Evolutionary conservation across 2,888 invertebrate species (phyloP).

Genomic region (Chironomus riparius): DNA sequence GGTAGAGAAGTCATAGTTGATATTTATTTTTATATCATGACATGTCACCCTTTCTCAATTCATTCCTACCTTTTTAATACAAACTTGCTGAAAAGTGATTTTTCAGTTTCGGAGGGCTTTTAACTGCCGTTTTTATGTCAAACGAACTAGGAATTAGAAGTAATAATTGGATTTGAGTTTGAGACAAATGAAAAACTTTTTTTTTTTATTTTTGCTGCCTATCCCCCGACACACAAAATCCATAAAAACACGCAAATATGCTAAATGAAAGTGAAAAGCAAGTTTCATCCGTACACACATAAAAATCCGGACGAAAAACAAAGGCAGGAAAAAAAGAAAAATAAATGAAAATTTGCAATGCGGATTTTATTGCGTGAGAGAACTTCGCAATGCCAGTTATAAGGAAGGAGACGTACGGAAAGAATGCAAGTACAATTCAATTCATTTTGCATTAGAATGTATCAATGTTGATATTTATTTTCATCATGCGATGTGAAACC

Average conservation of each 20-base stretch:
- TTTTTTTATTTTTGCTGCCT: background rate
- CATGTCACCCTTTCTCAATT: background rate
- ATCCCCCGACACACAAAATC: background rate
- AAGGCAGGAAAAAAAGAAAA: background rate
- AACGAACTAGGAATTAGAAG: background rate
- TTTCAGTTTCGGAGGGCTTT: no score
- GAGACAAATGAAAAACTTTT: background rate
- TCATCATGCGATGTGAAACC: background rate
- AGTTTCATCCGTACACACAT: background rate
- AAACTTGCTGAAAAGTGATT: no score
- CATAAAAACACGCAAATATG: background rate
- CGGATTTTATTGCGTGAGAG: slow-evolving; percentile 1
- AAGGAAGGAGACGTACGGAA: background rate
- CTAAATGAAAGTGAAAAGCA: background rate
- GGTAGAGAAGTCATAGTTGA: background rate
- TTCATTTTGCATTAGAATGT: slow-evolving; percentile 6
- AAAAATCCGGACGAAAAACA: background rate
- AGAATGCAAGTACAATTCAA: slow-evolving; percentile 2
- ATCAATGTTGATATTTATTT: slow-evolving; percentile 10
- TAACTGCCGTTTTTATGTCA: no score
- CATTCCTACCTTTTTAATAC: background rate
- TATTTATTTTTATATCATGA: slow-evolving; percentile 7
- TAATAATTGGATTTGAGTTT: background rate
- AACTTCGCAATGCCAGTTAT: background rate
- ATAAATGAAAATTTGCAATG: background rate